A percentile compares a stretch with the other conserved stretches of the same genome.
These are phyloP conservation scores for Pterostichus niger DNA, from an alignment of 2,888 invertebrate species.

Conservation along the genomic window DNA sequence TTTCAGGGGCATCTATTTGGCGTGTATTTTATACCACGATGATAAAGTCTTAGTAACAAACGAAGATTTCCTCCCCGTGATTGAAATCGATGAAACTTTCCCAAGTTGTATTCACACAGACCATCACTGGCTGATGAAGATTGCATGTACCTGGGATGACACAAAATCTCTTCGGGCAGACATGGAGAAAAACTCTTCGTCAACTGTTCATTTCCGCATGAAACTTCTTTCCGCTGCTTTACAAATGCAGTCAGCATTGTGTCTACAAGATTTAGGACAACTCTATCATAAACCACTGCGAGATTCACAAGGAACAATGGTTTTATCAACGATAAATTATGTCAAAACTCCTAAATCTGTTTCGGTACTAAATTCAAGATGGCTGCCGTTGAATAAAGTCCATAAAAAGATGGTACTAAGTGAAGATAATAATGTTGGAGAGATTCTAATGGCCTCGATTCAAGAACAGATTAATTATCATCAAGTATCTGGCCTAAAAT, in stretches of 20 bases:
- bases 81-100: constrained; percentile 98
- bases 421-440: constrained; percentile 88
- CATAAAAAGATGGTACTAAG: constrained; percentile 88
- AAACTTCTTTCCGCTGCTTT: constrained; percentile 96
- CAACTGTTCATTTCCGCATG: constrained; percentile 93
- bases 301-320: constrained; percentile 93
- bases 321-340: constrained; percentile 92
- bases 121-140: constrained; percentile 99
- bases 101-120: constrained; percentile 94
- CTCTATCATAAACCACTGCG: constrained; percentile 94
- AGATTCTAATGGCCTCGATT: constrained; percentile 92
- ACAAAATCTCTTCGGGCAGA: constrained; percentile 94
- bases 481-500: constrained; percentile 89
- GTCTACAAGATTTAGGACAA: constrained; percentile 96
- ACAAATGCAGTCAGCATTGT: constrained; percentile 93
- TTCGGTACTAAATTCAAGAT: constrained; percentile 93
- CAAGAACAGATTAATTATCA: constrained; percentile 88
- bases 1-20: constrained; percentile 94
- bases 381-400: constrained; percentile 93
- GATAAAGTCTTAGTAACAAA: constrained; percentile 97
- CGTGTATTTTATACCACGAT: constrained; percentile 95
- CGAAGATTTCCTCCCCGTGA: constrained; percentile 97
- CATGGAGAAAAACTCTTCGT: constrained; percentile 95
- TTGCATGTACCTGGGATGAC: constrained; percentile 98
- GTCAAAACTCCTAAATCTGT: constrained; percentile 91